Percentiles rank a stretch among this genome's conserved stretches.
Evolutionary conservation across 64 coral and sea anemone species (phyloP).

Genomic region (Orbicella faveolata): DNA sequence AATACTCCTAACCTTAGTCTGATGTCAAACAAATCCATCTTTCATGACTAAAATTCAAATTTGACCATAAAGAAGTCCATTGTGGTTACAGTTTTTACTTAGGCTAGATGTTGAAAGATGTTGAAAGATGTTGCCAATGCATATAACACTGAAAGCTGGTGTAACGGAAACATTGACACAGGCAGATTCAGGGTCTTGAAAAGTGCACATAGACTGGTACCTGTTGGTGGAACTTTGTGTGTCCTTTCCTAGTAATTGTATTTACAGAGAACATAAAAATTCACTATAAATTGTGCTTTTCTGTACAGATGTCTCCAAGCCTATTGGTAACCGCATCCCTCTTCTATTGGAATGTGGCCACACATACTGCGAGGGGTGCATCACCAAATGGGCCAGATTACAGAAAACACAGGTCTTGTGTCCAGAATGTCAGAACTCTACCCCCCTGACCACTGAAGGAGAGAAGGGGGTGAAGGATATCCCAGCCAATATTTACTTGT

Average conservation of each 20-base stretch:
- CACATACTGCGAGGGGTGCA: constrained; percentile 75
- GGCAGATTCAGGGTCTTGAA: too few relatives aligned
- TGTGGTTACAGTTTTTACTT: too few relatives aligned
- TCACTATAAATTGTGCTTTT: not conserved
- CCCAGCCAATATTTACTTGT: constrained; percentile 60
- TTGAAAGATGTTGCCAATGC: too few relatives aligned
- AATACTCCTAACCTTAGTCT: too few relatives aligned
- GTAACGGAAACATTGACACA: too few relatives aligned
- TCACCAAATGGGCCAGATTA: constrained; percentile 68
- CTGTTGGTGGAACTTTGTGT: too few relatives aligned
- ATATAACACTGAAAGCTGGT: too few relatives aligned
- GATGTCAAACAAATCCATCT: too few relatives aligned
- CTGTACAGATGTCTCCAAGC: constrained; percentile 16
- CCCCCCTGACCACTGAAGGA: constrained; percentile 53
- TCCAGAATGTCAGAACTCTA: constrained; percentile 50
- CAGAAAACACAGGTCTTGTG: constrained; percentile 73
- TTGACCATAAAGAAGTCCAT: too few relatives aligned
- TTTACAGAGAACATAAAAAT: not conserved
- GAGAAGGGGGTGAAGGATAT: constrained; percentile 51
- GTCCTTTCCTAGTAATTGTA: not conserved
- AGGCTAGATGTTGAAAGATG: too few relatives aligned
- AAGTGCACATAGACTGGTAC: too few relatives aligned
- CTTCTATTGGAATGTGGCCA: constrained; percentile 81
- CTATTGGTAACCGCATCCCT: constrained; percentile 57
- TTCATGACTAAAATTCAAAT: too few relatives aligned